phyloP scores from a whole-genome alignment of 1,140 invertebrate species.

The Ruditapes philippinarum region DNA sequence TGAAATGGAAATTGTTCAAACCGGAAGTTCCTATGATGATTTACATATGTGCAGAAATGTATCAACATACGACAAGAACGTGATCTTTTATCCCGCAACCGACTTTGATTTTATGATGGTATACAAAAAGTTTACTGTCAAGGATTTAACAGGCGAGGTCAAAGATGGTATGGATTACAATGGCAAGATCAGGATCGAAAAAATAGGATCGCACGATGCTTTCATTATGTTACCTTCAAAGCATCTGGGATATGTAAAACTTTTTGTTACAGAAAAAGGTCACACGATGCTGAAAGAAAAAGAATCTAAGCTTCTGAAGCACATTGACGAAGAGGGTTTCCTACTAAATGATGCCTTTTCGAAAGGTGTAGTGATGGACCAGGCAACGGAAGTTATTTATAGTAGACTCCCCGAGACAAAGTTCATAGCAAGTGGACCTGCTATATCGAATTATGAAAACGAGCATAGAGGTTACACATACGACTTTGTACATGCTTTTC shows the following conservation, averaged over 20 bases:
- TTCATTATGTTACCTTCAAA: slow-evolving; percentile 42
- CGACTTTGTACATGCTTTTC: slow-evolving; percentile 68
- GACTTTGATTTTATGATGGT: slow-evolving; percentile 63
- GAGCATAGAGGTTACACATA: slow-evolving; percentile 50
- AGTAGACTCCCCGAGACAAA: slow-evolving; percentile 1
- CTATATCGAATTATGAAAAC: slow-evolving; percentile 30
- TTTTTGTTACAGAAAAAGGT: slow-evolving; percentile 37
- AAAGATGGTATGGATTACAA: neutral
- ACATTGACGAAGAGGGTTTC: slow-evolving; percentile 36
- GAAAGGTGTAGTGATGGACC: neutral
- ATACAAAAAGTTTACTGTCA: slow-evolving; percentile 31
- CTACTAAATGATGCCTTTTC: slow-evolving; percentile 46
- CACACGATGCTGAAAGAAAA: slow-evolving; percentile 8
- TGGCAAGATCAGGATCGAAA: neutral
- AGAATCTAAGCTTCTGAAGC: slow-evolving; percentile 23
- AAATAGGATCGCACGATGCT: neutral
- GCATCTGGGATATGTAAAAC: slow-evolving; percentile 52
- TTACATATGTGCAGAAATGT: slow-evolving; percentile 51
- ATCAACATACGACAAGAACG: neutral
- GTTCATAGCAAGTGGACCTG: slow-evolving; percentile 54
- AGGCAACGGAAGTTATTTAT: neutral
- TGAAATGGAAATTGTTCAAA: slow-evolving; percentile 39
- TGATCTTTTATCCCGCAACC: slow-evolving; percentile 41
- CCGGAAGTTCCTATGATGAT: slow-evolving; percentile 67
- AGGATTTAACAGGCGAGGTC: slow-evolving; percentile 7